These are phyloP conservation scores for Empis stercorea DNA, from an alignment of 2,888 invertebrate species.

Conservation along the genomic window DNA sequence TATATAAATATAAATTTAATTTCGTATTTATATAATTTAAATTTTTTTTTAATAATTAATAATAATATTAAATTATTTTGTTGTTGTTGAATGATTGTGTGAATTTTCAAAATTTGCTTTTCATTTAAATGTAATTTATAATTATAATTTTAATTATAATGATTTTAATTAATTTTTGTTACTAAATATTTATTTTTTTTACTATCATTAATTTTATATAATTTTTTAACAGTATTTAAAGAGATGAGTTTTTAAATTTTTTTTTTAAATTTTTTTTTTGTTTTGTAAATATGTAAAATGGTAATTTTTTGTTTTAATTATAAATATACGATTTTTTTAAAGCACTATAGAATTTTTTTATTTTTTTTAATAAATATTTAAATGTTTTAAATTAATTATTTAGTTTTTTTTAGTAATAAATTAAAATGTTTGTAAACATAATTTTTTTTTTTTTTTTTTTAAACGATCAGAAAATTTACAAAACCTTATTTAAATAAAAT, in stretches of 20 bases:
- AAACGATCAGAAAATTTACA: no score
- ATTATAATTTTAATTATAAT: constrained; percentile 12
- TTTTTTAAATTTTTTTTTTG: constrained; percentile 1
- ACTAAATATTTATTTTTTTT: constrained; percentile 7
- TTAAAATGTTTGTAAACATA: background rate
- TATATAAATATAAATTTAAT: no score
- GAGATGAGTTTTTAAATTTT: constrained; percentile 4
- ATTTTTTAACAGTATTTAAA: constrained; percentile 3
- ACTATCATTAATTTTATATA: constrained; percentile 4
- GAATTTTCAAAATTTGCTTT: constrained; percentile 8
- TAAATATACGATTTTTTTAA: constrained; percentile 8
- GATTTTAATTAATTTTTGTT: constrained; percentile 10
- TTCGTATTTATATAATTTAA: no score
- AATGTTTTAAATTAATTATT: background rate
- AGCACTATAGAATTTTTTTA: constrained; percentile 7
- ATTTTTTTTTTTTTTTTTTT: no score
- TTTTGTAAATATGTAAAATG: constrained; percentile 5
- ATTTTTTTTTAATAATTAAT: background rate
- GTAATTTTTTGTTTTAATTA: constrained; percentile 13
- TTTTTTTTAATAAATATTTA: constrained; percentile 3
- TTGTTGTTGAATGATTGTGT: constrained; percentile 9
- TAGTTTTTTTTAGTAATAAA: constrained; percentile 1
- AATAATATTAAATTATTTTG: constrained; percentile 3
- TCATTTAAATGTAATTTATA: constrained; percentile 5
- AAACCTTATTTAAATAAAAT: no score